Evolutionary conservation across 2,888 invertebrate species (phyloP).

Genomic region (Polydrusus cervinus): DNA sequence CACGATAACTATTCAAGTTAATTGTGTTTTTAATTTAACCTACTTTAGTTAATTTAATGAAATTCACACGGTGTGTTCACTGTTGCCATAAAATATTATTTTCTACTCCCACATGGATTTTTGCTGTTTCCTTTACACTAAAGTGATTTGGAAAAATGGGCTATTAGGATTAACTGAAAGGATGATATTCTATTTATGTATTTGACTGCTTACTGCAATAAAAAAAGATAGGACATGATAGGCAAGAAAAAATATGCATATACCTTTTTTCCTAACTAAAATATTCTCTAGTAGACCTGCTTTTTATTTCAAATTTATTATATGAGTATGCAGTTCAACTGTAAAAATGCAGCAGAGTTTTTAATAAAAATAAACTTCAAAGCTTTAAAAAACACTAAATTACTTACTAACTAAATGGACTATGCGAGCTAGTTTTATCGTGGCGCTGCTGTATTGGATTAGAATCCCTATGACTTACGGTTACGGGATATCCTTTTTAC

Average conservation of each 20-base stretch:
- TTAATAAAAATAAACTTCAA: background rate
- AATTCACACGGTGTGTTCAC: too few species aligned
- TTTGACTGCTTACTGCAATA: too few species aligned
- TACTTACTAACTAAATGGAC: conserved; percentile 7
- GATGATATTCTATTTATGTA: too few species aligned
- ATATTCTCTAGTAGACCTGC: background rate
- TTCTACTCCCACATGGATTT: too few species aligned
- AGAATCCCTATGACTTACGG: conserved; percentile 28
- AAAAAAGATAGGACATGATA: too few species aligned
- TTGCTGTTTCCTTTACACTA: too few species aligned
- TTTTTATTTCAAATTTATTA: background rate
- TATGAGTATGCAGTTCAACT: background rate
- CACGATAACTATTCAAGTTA: too few species aligned
- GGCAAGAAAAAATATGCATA: background rate
- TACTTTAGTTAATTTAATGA: too few species aligned
- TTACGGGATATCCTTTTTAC: conserved; percentile 27
- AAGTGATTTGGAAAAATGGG: too few species aligned
- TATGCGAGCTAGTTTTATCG: conserved; percentile 16
- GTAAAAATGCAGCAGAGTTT: background rate
- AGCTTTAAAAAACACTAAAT: conserved; percentile 10
- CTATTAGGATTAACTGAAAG: too few species aligned
- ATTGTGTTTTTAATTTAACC: too few species aligned
- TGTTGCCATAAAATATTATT: too few species aligned
- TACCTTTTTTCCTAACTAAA: background rate
- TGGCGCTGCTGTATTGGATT: conserved; percentile 15